Evolutionary conservation across 2,888 invertebrate species (phyloP).

Genomic region (Plebejus anna): DNA sequence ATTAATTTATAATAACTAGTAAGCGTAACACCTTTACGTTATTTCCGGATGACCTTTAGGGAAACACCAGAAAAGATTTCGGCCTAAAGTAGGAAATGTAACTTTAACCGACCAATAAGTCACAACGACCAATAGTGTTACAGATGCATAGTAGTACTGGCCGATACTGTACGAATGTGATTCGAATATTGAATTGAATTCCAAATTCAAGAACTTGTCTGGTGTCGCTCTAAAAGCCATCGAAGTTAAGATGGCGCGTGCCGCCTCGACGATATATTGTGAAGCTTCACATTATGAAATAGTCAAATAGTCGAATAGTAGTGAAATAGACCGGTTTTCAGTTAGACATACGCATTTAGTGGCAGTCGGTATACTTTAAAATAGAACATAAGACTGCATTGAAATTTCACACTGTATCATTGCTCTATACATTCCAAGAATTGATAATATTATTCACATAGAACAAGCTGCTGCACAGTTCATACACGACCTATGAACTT

Average conservation of each 20-base stretch:
- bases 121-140: slow-evolving; percentile 9
- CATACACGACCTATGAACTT: slow-evolving; percentile 32
- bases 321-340: slow-evolving; percentile 75
- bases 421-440: slow-evolving; percentile 11
- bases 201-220: slow-evolving; percentile 29
- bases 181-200: slow-evolving; percentile 14
- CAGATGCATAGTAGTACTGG: slow-evolving; percentile 12
- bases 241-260: slow-evolving; percentile 50
- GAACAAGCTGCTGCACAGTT: slow-evolving; percentile 5
- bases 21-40: slow-evolving; percentile 38
- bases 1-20: slow-evolving; percentile 36
- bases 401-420: slow-evolving; percentile 58
- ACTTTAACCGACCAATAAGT: slow-evolving; percentile 17
- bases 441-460: slow-evolving; percentile 19
- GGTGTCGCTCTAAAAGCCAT: slow-evolving; percentile 38
- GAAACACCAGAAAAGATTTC: slow-evolving; percentile 30
- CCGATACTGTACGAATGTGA: slow-evolving; percentile 17
- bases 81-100: not conserved
- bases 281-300: slow-evolving; percentile 54
- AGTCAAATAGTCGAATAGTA: slow-evolving; percentile 73
- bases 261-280: slow-evolving; percentile 52
- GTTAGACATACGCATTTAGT: slow-evolving; percentile 75
- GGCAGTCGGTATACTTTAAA: slow-evolving; percentile 68
- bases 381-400: slow-evolving; percentile 64
- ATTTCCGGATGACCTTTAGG: slow-evolving; percentile 34